Evolutionary conservation across 2,113 vertebrate genomes (phyloP), one percentile per base, ranked within the genome.

Genomic region (Rhinolophus sinicus): DNA sequence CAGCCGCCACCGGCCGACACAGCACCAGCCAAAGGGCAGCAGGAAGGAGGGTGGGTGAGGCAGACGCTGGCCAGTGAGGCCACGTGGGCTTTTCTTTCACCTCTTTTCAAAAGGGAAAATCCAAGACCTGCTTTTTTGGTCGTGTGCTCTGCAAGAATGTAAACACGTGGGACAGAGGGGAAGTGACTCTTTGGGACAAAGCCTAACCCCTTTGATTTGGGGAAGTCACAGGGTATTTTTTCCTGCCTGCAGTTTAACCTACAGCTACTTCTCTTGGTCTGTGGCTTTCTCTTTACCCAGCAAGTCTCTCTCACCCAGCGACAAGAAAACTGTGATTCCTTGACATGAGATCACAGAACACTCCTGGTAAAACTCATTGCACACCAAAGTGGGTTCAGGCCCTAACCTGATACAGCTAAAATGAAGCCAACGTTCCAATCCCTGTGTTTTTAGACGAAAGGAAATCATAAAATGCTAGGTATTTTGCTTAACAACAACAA

Each of bases 351-450:
- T 88, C 96, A 98, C 35, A 0, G 9, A 67, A 95, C 2, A 33
- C 65, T 95, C 54, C 47, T 38, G 47, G 82, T 44, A 95, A 96
- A 94, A 94, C 30, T 65, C 88, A 50, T 47, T 93, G 69, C 82
- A 95, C n/a, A 33, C 9, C 33, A 82, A 44, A 1, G 60, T 84
- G 81, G 96, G 54, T 85, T 80, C 90, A 35, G 12, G 26, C 54
- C 76, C 0, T 0, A 33, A 93, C 89, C 93, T 95, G 96, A 87
- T 95, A 95, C 95, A 97, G 95, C 5, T 6, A 89, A 96, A 96
- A 95, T 70, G 72, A 97, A 40, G 82, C 93, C 95, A 96, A 80
- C 80, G 89, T 97, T 97, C 92, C 91, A 85, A 91, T 89, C 92
- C 80, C 96, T 16, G 0, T 89, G 35, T 94, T 96, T 93, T 97